These are phyloP conservation scores for Oegoconia quadripuncta DNA, from an alignment of 2,888 invertebrate genomes.

Conservation along the genomic window DNA sequence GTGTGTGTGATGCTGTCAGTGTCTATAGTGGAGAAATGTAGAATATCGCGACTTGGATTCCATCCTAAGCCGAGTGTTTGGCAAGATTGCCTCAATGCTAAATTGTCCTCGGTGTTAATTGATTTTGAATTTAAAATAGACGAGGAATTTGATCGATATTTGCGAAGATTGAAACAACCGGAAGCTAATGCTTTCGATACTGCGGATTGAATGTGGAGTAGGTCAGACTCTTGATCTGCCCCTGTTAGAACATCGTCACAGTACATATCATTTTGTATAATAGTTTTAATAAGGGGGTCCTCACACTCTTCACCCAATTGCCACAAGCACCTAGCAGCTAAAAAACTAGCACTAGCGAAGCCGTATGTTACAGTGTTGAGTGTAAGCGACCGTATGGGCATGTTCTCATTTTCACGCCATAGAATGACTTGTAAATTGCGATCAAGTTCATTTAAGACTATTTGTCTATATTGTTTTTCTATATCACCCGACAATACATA, in stretches of 20 bases:
- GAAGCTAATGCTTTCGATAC: slow-evolving; percentile 18
- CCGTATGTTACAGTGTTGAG: slow-evolving; percentile 23
- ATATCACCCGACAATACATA: slow-evolving; percentile 16
- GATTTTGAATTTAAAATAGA: too few relatives aligned
- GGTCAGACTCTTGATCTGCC: slow-evolving; percentile 10
- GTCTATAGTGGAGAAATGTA: slow-evolving; percentile 11
- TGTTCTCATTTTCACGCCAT: slow-evolving; percentile 15
- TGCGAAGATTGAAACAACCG: slow-evolving; percentile 21
- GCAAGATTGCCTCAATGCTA: too few relatives aligned
- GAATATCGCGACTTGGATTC: slow-evolving; percentile 9
- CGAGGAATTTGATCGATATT: too few relatives aligned
- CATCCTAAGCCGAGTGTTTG: slow-evolving; percentile 15
- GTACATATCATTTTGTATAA: slow-evolving; percentile 27
- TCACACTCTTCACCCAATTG: slow-evolving; percentile 22
- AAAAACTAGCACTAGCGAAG: slow-evolving; percentile 25
- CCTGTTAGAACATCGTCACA: slow-evolving; percentile 26
- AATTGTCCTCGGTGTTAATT: too few relatives aligned
- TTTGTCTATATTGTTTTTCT: slow-evolving; percentile 19
- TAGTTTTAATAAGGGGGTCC: slow-evolving; percentile 14
- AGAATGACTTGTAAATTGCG: slow-evolving; percentile 6
- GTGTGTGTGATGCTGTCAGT: too few relatives aligned
- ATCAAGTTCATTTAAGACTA: neutral
- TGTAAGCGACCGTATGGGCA: neutral
- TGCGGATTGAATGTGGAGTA: slow-evolving; percentile 6
- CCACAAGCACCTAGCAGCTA: slow-evolving; percentile 23